Base-by-base conservation (phyloP, 2,113 vertebrate genomes). In the Blennius ocellaris region DNA sequence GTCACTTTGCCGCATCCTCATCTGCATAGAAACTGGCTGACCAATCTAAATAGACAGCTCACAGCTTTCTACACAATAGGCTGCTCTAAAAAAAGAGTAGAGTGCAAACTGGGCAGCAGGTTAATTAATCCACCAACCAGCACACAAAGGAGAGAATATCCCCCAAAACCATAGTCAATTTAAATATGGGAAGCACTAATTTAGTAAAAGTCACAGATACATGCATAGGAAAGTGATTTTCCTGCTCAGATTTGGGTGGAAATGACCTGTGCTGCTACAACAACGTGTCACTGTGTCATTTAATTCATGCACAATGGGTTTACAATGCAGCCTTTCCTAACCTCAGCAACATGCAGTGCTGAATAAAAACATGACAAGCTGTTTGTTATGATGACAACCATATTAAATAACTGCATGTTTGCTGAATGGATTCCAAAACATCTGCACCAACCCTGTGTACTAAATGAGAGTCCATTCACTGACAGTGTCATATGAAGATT, bases 21-120 rank as follows among this genome's bases (percentile, higher is more conserved):
- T 87, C 73, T 78, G 78, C 80, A 88, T 76, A 61, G 77, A 84
- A 69, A 88, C 69, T 5, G 14, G 52, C 57, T 5, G 80, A 85
- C 67, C 80, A 74, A 78, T 83, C 69, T 68, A 50, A 80, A 55
- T 6, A 68, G 59, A 76, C 36, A 2, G 49, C 12, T 1, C 11
- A 39, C 40, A 30, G 30, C 61, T 80, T 74, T 5, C 12, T 45
- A 78, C 66, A 83, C 76, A 85, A 84, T 76, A 59, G 56, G 0
- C 0, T 3, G 15, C n/a, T 55, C 52, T 49, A 60, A 76, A n/a
- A 74, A 58, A 51, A 9, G 37, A 64, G 36, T 41, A 59, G 45
- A 82, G 51, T 3, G 59, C 70, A 69, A 80, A 81, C 41, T 55
- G 54, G 5, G 43, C 76, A 73, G 62, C 14, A 63, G 78, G 85